Evolutionary conservation across 2,888 invertebrate genomes (phyloP).

Genomic region (Lottia scabra): DNA sequence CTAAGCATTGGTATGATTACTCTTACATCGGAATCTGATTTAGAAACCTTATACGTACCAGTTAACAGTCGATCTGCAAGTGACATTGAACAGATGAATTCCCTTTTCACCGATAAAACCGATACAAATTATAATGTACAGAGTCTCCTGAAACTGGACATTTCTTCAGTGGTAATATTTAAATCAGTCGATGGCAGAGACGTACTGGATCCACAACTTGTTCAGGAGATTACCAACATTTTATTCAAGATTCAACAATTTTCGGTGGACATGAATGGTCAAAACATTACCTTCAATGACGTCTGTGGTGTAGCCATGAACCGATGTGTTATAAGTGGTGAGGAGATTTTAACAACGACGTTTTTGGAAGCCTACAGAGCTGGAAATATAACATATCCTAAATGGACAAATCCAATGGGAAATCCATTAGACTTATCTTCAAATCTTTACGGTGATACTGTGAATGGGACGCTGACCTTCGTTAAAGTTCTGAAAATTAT

Average conservation of each 20-base stretch:
- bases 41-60: slow-evolving; percentile 39
- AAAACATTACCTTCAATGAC: slow-evolving; percentile 12
- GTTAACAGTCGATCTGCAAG: slow-evolving; percentile 33
- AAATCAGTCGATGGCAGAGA: slow-evolving; percentile 7
- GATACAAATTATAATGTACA: slow-evolving; percentile 23
- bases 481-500: slow-evolving; percentile 26
- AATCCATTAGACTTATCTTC: slow-evolving; percentile 13
- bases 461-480: slow-evolving; percentile 12
- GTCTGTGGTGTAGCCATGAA: slow-evolving; percentile 18
- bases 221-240: slow-evolving; percentile 16
- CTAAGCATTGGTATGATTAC: slow-evolving; percentile 30
- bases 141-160: slow-evolving; percentile 14
- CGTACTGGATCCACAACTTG: slow-evolving; percentile 6
- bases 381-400: slow-evolving; percentile 26
- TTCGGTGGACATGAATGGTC: background rate
- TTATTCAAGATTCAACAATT: background rate
- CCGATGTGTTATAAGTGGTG: slow-evolving; percentile 14
- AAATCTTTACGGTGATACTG: slow-evolving; percentile 2
- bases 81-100: slow-evolving; percentile 27
- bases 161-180: slow-evolving; percentile 13
- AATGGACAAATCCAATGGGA: slow-evolving; percentile 13
- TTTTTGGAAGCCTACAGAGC: background rate
- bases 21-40: slow-evolving; percentile 35
- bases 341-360: background rate
- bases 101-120: slow-evolving; percentile 26